Evolutionary conservation across 2,113 vertebrate species (phyloP).

Genomic region (Zapus hudsonius): DNA sequence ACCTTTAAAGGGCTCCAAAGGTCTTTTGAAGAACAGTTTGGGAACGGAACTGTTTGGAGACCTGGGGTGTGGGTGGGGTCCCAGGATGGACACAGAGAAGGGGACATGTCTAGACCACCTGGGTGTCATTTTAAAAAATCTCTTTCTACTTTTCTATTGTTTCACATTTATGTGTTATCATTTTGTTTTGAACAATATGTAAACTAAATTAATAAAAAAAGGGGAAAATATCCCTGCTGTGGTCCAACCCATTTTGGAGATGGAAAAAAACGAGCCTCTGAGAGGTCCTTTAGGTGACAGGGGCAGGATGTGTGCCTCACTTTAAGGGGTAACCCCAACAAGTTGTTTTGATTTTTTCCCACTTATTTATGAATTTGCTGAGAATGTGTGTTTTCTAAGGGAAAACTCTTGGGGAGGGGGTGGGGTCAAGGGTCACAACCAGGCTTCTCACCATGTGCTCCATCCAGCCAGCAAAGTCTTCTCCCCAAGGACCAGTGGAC

Average conservation of each 20-base stretch:
- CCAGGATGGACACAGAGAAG: rapidly evolving
- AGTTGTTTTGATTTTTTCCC: not conserved
- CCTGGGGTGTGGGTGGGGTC: not conserved
- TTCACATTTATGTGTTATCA: not conserved
- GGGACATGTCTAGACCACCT: too few species aligned
- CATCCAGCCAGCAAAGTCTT: not conserved
- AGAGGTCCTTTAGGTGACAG: not conserved
- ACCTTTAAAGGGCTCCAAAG: not conserved
- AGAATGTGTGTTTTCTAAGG: not conserved
- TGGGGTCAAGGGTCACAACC: too few species aligned
- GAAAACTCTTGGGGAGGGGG: too few species aligned
- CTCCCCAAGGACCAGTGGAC: not conserved
- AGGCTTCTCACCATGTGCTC: not conserved
- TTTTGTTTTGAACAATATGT: not conserved
- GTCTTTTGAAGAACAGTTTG: not conserved
- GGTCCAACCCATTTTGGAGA: not conserved
- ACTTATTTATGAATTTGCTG: not conserved
- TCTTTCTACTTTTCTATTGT: not conserved
- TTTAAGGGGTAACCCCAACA: not conserved
- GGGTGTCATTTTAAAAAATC: not conserved
- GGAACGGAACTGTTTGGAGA: not conserved
- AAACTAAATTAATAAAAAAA: not conserved
- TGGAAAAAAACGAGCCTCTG: not conserved
- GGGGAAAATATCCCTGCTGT: not conserved
- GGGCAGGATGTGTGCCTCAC: not conserved